Percentiles rank a stretch among this genome's conserved stretches.
These are phyloP conservation scores for Tetropium fuscum DNA, from an alignment of 2,888 invertebrate genomes.

Conservation along the genomic window DNA sequence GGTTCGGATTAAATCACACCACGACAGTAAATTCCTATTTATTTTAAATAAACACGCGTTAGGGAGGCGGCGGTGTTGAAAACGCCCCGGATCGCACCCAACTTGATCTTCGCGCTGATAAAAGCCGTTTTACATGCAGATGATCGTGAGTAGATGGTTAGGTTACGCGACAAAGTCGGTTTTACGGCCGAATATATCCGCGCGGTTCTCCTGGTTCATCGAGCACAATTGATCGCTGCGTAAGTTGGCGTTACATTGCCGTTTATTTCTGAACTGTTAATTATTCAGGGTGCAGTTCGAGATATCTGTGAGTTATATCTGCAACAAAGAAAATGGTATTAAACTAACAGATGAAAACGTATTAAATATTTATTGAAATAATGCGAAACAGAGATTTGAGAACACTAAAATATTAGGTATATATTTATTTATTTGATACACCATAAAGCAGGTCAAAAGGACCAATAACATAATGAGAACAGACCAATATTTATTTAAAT, in stretches of 20 bases:
- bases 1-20: conserved; percentile 14
- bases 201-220: too few species aligned
- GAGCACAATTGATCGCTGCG: conserved; percentile 19
- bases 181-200: not conserved
- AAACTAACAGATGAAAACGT: too few species aligned
- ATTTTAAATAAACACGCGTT: conserved; percentile 10
- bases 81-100: conserved; percentile 2
- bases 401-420: too few species aligned
- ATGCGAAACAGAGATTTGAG: too few species aligned
- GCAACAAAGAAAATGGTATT: too few species aligned
- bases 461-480: too few species aligned
- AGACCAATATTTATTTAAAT: too few species aligned
- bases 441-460: too few species aligned
- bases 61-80: conserved; percentile 2
- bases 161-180: not conserved
- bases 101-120: conserved; percentile 3
- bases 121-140: conserved; percentile 11
- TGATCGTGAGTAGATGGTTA: conserved; percentile 6
- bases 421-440: too few species aligned
- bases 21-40: conserved; percentile 24
- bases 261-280: not conserved
- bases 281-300: not conserved
- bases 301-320: too few species aligned
- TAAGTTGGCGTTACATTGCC: too few species aligned
- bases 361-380: too few species aligned